Conservation (phyloP, 2,797 vertebrate genomes). For the Alcedo quadribrachys region DNA sequence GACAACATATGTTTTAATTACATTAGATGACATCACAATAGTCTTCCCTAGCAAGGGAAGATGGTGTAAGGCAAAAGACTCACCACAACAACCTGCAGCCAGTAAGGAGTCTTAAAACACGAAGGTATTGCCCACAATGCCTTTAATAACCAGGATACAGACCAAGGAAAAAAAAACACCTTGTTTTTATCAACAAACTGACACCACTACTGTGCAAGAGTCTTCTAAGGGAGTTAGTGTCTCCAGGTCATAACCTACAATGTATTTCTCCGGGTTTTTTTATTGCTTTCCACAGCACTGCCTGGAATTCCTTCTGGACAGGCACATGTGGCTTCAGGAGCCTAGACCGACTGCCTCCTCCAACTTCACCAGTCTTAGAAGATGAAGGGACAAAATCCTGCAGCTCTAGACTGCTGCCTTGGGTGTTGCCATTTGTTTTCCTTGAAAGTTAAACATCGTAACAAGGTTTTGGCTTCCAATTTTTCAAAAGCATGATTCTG, state of each 20-base stretch:
- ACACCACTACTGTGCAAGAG: background rate
- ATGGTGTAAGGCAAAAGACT: background rate
- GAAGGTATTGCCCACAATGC: background rate
- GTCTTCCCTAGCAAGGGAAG: background rate
- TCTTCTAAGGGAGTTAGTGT: background rate
- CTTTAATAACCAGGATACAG: background rate
- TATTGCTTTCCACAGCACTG: background rate
- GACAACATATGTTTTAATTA: background rate
- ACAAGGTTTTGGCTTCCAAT: background rate
- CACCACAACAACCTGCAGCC: background rate
- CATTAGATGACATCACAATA: background rate
- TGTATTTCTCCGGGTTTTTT: background rate
- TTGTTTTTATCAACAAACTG: background rate
- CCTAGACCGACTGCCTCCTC: background rate
- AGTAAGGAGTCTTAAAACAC: background rate
- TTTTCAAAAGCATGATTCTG: background rate
- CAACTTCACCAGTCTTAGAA: background rate
- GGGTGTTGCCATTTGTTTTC: background rate
- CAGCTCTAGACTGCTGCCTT: background rate
- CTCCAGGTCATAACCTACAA: background rate
- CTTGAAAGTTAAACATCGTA: background rate
- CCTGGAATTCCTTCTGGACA: background rate
- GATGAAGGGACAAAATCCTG: background rate
- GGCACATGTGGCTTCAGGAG: background rate
- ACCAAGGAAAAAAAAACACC: background rate